Evolutionary conservation across 2,113 vertebrate species (phyloP), one percentile per base, ranked within the genome.

Genomic region (Nicator chloris): DNA sequence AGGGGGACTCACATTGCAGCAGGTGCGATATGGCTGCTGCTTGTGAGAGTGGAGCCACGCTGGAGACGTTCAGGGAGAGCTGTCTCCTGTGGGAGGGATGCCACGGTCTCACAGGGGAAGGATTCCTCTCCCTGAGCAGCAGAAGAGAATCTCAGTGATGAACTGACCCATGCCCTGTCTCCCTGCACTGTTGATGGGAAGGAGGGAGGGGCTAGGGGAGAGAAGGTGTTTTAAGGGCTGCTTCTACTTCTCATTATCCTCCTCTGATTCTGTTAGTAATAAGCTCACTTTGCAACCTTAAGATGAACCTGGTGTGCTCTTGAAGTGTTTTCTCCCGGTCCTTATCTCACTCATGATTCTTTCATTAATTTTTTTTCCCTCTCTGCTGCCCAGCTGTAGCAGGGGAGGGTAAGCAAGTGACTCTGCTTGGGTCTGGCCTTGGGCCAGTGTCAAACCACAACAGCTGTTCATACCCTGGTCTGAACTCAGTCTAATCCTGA

Each of bases 21-120:
- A 47, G 54, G 35, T 39, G 35, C 4, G 3, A 19, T 30, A 12
- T 22, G 40, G 40, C 53, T 57, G 54, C 54, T 30, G 33, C 26
- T 23, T 3, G 1, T 59, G 54, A 12, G 42, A 45, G 26, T 6
- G 4, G 35, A 39, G 7, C 47, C 35, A 70, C 0, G 2, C 27
- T 6, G 15, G 47, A 10, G 35, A 22, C 39, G 20, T 31, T 51
- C 49, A 31, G 2, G 1, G 68, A 31, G 35, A 70, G 11, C 8
- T 70, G 27, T 51, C 27, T 31, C 20, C 28, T 1, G 1, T 31
- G 20, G 39, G 61, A 42, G 20, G 19, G 28, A 31, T 28, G 19
- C 37, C 61, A 64, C 6, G 3, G 39, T 10, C 19, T 21, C 27
- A 31, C 27, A 70, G 45, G 20, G 35, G 20, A 30, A 51, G 35